Base-by-base conservation (phyloP, 1,140 invertebrate species). In the Leptinotarsa undecemlineata region DNA sequence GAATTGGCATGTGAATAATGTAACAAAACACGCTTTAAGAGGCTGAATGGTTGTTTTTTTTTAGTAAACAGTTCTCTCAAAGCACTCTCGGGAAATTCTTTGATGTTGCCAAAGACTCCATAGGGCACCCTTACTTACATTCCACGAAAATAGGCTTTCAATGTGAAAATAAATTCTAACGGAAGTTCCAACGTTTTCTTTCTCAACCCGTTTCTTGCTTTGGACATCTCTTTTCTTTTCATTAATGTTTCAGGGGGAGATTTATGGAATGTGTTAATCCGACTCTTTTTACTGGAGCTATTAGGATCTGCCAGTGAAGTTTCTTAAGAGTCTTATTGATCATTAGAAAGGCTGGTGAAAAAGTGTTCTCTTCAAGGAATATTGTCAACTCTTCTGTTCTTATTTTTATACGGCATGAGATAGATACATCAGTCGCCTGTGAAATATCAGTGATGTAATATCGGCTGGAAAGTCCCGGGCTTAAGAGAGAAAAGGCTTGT, bases 141-240 rank as follows among this genome's bases (percentile, higher is more conserved):
- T 57, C n/a, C 14, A 57, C 51, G n/a, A 19, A 57, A 57, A 4
- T 57, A 57, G 51, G 51, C 51, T 57, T 19, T 57, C 51, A 19
- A 57, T 57, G 15, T 15, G n/a, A n/a, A 57, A 57, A 57, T 57
- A 57, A 57, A 57, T 57, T 57, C 51, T 19, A 19, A 15, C n/a
- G 51, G 51, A 57, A 19, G 51, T 57, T 57, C n/a, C 51, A 57
- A 19, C 51, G 15, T 15, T 15, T 57, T 17, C 51, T 57, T 57
- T 57, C n/a, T n/a, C 51, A 57, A 57, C 51, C 6, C n/a, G 14
- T 57, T 57, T 57, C 51, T n/a, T 57, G 51, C 51, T 57, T 19
- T 57, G n/a, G 51, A 57, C 51, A 57, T 57, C 51, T 57, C 51
- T 57, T 57, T 57, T 57, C 51, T 57, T 57, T 57, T 57, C 51